Evolutionary conservation across 2,113 vertebrate genomes (phyloP).

Genomic region (Ibidorhyncha struthersii): DNA sequence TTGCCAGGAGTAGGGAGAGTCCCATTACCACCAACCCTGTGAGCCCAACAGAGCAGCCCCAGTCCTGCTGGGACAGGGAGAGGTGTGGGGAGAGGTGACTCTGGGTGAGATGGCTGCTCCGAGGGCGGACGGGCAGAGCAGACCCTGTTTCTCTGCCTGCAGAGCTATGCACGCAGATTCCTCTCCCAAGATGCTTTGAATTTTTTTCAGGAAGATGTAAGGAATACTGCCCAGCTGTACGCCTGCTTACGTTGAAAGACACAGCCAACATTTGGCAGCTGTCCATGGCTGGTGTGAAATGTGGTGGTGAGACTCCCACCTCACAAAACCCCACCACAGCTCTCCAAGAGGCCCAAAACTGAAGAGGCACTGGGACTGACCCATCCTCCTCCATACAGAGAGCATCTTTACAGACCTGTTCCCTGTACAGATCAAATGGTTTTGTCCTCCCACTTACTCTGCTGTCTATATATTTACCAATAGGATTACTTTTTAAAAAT

Average conservation of each 20-base stretch:
- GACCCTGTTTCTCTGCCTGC: background rate
- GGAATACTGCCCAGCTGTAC: conserved; percentile 13
- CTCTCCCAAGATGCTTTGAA: background rate
- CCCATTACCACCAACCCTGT: background rate
- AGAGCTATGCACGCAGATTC: background rate
- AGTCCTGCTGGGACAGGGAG: background rate
- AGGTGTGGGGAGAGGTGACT: background rate
- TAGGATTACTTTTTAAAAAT: background rate
- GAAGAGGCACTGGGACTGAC: background rate
- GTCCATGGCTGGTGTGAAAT: background rate
- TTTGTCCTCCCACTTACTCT: background rate
- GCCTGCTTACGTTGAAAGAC: background rate
- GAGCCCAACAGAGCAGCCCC: background rate
- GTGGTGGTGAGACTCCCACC: background rate
- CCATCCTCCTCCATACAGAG: background rate
- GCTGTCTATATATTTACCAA: background rate
- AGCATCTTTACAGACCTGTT: background rate
- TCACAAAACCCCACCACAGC: background rate
- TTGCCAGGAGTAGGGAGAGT: background rate
- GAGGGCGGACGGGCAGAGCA: background rate
- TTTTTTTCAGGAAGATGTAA: background rate
- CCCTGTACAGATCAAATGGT: background rate
- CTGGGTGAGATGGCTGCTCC: background rate
- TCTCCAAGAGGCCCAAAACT: background rate
- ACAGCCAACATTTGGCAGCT: background rate